Base-by-base conservation (phyloP, 30 jellyfish, hydroid and myxozoan species). In the Turritopsis dohrnii region DNA sequence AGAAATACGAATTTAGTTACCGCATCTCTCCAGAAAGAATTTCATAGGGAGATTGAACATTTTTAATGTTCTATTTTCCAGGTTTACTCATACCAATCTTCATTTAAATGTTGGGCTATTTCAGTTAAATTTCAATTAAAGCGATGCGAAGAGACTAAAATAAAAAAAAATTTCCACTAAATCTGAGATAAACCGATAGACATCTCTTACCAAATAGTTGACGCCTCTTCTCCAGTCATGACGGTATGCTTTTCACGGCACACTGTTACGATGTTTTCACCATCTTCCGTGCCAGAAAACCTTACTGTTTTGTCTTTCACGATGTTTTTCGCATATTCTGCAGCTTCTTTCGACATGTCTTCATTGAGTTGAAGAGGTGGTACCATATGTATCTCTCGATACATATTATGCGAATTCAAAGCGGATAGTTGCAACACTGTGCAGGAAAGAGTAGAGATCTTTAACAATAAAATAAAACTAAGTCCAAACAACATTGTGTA, bases 201-300 rank as follows among this genome's bases (percentile, higher is more conserved):
- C 13, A n/a, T n/a, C 9, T 1, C 17, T 26, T 80, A 94, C 99
- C 99, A 94, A 22, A 88, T 86, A 21, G 84, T 86, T 0, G 97
- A 83, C 21, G 99, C 99, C 74, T 94, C 97, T 72, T 80, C 76
- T 28, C 96, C 97, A 8, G 97, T 72, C 99, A 94, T 89, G 28
- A 73, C 52, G 18, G 66, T n/a, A 18, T 86, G 83, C 25, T 84
- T 90, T 23, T 82, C 85, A 21, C 96, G 88, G 77, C 99, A 94
- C 18, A 89, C 97, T 53, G 95, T 88, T 0, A 97, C 99, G 18
- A 94, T 89, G 66, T 94, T 94, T 88, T 94, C 99, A 8, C 99
- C 99, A 79, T 94, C 96, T 30, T 89, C 97, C 8, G 96, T 89
- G 23, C 89, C 89, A 3, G 99, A 89, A 87, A 89, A 97, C 25